A percentile compares a stretch with the other conserved stretches of the same genome.
These are phyloP conservation scores for Lasius fuliginosus DNA, from an alignment of 2,888 invertebrate species.

Conservation along the genomic window DNA sequence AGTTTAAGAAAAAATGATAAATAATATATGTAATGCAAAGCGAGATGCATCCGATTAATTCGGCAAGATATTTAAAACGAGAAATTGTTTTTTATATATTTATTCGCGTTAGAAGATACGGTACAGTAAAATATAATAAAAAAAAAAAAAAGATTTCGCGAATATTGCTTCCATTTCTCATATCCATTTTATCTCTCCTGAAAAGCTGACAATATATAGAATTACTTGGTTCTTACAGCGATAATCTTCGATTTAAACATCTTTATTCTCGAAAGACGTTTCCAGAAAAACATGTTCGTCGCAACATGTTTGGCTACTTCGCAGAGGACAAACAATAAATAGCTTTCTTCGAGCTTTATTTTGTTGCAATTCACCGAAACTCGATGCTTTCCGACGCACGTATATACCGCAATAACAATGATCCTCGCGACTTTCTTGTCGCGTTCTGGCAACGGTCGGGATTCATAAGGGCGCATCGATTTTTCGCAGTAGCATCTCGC, in stretches of 20 bases:
- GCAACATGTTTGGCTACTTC: slow-evolving; percentile 40
- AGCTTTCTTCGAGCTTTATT: slow-evolving; percentile 29
- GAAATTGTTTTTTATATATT: background rate
- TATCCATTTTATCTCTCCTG: background rate
- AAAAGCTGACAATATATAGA: background rate
- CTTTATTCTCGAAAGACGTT: slow-evolving; percentile 17
- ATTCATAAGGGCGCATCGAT: slow-evolving; percentile 38
- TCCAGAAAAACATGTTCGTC: slow-evolving; percentile 28
- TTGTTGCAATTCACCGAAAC: slow-evolving; percentile 33
- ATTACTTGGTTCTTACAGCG: background rate
- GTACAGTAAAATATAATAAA: background rate
- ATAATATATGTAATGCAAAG: background rate
- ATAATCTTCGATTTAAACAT: slow-evolving; percentile 33
- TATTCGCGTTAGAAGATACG: background rate
- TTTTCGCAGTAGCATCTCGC: slow-evolving; percentile 22
- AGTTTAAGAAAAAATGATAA: background rate
- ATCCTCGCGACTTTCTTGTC: slow-evolving; percentile 32
- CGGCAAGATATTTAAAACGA: background rate
- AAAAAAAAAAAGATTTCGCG: background rate
- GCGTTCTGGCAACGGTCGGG: slow-evolving; percentile 41
- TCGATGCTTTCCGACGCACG: slow-evolving; percentile 50
- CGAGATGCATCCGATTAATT: background rate
- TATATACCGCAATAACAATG: slow-evolving; percentile 43
- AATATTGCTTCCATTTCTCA: background rate
- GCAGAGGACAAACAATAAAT: slow-evolving; percentile 47